Evolutionary conservation across 2,113 vertebrate genomes (phyloP).

Genomic region (Ascaphus truei): DNA sequence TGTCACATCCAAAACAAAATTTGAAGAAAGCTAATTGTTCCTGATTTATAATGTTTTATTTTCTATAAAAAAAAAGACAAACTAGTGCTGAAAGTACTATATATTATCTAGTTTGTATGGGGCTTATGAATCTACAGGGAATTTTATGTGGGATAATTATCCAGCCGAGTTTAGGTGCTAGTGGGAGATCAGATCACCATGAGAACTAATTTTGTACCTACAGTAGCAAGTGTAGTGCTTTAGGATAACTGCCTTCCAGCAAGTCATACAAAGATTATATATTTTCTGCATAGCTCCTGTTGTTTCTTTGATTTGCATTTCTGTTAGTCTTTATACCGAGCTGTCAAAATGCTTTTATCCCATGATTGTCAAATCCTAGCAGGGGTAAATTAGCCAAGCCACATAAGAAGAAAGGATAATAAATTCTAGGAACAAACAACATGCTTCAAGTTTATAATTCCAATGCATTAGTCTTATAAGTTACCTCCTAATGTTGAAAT

Average conservation of each 20-base stretch:
- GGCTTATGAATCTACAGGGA: not conserved
- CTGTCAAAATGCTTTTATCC: constrained; percentile 19
- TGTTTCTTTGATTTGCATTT: constrained; percentile 3
- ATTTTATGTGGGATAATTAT: not conserved
- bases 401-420: not conserved
- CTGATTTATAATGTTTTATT: not conserved
- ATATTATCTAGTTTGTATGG: not conserved
- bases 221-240: not conserved
- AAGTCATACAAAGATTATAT: constrained; percentile 7
- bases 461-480: constrained; percentile 7
- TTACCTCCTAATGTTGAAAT: not conserved
- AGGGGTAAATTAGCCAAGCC: constrained; percentile 18
- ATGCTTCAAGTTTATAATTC: constrained; percentile 2
- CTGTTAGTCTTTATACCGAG: constrained; percentile 9
- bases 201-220: not conserved
- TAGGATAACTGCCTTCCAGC: not conserved
- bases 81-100: not conserved
- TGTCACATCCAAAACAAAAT: too few relatives aligned
- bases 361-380: not conserved
- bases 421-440: not conserved
- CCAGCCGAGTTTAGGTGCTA: not conserved
- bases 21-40: too few relatives aligned
- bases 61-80: not conserved
- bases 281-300: not conserved
- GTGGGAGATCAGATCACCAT: not conserved